A percentile compares a stretch with the other conserved stretches of the same genome.
Evolutionary conservation across 2,888 invertebrate genomes (phyloP).

Genomic region (Eupeodes latifasciatus): DNA sequence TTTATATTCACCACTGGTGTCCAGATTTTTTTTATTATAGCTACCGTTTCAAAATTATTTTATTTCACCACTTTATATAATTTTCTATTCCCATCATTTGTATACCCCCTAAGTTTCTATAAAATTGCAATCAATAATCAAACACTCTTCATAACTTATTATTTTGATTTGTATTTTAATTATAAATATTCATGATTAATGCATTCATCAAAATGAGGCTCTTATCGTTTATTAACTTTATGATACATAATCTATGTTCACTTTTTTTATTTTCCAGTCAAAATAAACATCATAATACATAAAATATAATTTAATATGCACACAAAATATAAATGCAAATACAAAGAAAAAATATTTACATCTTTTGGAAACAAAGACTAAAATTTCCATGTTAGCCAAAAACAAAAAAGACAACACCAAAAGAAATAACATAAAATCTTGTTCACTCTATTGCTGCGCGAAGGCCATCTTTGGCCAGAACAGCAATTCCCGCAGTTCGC

Average conservation of each 20-base stretch:
- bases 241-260: conserved; percentile 22
- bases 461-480: conserved; percentile 68
- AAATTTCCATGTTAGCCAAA: conserved; percentile 56
- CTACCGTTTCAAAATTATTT: too few relatives aligned
- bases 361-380: conserved; percentile 13
- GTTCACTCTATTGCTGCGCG: conserved; percentile 54
- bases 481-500: conserved; percentile 32
- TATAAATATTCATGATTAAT: background rate
- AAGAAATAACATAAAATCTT: conserved; percentile 58
- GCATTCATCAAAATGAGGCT: conserved; percentile 9
- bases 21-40: too few relatives aligned
- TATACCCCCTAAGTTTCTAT: too few relatives aligned
- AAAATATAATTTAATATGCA: conserved; percentile 24
- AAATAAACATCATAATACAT: conserved; percentile 1
- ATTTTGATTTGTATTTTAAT: too few relatives aligned
- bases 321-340: conserved; percentile 26
- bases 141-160: too few relatives aligned
- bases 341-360: conserved; percentile 18
- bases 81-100: too few relatives aligned
- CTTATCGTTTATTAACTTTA: conserved; percentile 4
- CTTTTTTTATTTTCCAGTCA: background rate
- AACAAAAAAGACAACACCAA: conserved; percentile 18
- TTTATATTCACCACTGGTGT: too few relatives aligned
- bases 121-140: too few relatives aligned
- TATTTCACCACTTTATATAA: too few relatives aligned